Base-by-base conservation (phyloP, 2,797 vertebrate genomes). In the Oophaga sylvatica region DNA sequence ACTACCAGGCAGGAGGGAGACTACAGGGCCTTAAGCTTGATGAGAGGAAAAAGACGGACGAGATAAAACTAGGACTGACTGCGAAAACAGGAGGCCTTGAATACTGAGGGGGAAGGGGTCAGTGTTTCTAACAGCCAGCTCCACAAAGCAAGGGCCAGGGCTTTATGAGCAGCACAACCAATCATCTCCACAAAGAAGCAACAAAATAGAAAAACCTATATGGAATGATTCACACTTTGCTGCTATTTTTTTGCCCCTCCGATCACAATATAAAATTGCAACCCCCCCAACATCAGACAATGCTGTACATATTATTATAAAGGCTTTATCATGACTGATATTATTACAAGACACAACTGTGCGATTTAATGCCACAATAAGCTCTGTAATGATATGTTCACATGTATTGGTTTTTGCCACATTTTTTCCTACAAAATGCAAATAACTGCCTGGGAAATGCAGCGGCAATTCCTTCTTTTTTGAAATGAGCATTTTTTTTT, bases 41-140 rank as follows among this genome's bases (percentile, higher is more conserved):
- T 87, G 75, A 86, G 84, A 83, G 80, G 80, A 53, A 78, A 86
- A 62, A 88, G 68, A 45, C 31, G 41, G 76, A 80, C 13, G 17
- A 81, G 83, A 86, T 85, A 85, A 87, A 82, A 86, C 84, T 67
- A 79, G 63, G 76, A 31, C 57, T 80, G 83, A 75, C 87, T 85
- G 83, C 35, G 59, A 81, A 77, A 65, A 81, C 68, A 81, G 83
- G 48, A 85, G 53, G 45, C 26, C 67, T n/a, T 81, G 71, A 89
- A 81, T 78, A 71, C 71, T 75, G 70, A 60, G 70, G 80, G 86
- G 86, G 45, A 83, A 56, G n/a, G 35, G 87, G 87, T 84, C 87
- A 84, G 20, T 29, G 31, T 67, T 68, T 62, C 56, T 62, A 81
- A 83, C 60, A 83, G 71, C 48, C 76, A 26, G 29, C 65, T 63